A percentile compares a stretch with the other conserved stretches of the same genome.
Evolutionary conservation across 2,113 vertebrate genomes (phyloP).

Genomic region (Mirounga angustirostris): DNA sequence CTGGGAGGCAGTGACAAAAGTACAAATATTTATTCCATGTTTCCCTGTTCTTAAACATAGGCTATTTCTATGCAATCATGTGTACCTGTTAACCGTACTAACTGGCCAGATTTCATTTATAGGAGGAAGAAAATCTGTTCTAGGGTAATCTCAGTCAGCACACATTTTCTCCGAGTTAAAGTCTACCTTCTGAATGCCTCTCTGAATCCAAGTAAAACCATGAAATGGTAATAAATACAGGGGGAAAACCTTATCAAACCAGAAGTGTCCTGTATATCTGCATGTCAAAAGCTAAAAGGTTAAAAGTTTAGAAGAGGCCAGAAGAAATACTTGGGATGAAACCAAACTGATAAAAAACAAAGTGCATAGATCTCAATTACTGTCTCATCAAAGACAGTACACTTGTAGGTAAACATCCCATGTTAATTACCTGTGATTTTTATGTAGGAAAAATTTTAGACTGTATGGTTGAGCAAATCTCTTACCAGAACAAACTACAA

Average conservation of each 20-base stretch:
- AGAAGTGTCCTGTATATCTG: background rate
- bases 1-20: background rate
- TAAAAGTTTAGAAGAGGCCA: slow-evolving; percentile 38
- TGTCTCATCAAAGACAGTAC: background rate
- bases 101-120: background rate
- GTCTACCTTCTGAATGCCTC: slow-evolving; percentile 40
- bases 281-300: slow-evolving; percentile 8
- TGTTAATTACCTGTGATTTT: slow-evolving; percentile 41
- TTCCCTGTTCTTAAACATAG: background rate
- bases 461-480: background rate
- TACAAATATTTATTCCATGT: background rate
- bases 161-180: slow-evolving; percentile 40
- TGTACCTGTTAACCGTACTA: background rate
- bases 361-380: background rate
- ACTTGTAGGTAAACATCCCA: background rate
- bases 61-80: background rate
- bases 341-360: slow-evolving; percentile 13
- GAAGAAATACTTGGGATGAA: background rate
- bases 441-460: slow-evolving; percentile 13
- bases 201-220: slow-evolving; percentile 6
- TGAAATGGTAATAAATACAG: slow-evolving; percentile 25
- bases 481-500: background rate
- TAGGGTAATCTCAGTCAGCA: background rate
- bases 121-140: background rate
- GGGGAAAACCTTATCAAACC: background rate